phyloP scores from a whole-genome alignment of 2,113 vertebrate species.

The Patagioenas fasciata region DNA sequence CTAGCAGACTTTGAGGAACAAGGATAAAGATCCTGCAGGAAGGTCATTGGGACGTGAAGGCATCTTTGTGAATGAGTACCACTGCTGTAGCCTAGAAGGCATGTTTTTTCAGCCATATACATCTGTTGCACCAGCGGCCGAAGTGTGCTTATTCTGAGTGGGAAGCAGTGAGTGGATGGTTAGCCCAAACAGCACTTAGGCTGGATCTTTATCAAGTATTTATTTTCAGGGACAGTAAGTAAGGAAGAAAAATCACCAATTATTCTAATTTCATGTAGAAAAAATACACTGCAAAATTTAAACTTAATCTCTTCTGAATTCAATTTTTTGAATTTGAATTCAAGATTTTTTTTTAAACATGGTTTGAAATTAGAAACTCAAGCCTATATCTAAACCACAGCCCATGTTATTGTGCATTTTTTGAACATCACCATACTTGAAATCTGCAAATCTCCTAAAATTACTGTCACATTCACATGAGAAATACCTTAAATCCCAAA shows the following conservation, averaged over 20 bases:
- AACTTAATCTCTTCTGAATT: background rate
- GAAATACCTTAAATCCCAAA: constrained; percentile 34
- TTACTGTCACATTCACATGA: background rate
- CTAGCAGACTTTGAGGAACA: background rate
- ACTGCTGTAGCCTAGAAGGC: background rate
- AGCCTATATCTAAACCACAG: background rate
- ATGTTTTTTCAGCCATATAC: background rate
- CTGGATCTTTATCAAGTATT: background rate
- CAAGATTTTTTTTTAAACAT: no score
- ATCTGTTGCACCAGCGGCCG: background rate
- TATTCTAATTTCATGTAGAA: background rate
- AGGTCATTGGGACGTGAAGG: background rate
- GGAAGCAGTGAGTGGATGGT: background rate
- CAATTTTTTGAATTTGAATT: background rate
- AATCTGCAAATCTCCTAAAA: background rate
- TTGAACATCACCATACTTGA: background rate
- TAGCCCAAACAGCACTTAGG: background rate
- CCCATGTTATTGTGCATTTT: background rate
- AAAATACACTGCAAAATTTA: background rate
- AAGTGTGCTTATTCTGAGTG: background rate
- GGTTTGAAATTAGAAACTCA: background rate
- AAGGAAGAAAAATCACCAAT: background rate
- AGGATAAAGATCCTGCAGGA: background rate
- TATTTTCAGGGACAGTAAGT: background rate
- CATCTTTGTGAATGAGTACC: background rate